Evolutionary conservation across 2,113 vertebrate species (phyloP).

Genomic region (Hystrix cristata): DNA sequence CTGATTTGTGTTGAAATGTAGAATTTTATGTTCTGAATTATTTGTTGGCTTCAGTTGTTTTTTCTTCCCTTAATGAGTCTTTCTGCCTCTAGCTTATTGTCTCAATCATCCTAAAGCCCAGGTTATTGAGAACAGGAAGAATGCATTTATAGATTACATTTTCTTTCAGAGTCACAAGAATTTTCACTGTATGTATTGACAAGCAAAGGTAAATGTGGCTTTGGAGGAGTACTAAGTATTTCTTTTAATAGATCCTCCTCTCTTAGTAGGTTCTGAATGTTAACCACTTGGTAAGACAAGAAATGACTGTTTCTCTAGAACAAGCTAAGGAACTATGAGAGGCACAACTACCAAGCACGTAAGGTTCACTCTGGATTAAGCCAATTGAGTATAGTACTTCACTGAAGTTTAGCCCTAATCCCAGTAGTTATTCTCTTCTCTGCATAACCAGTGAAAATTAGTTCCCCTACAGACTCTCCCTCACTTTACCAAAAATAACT

Average conservation of each 20-base stretch:
- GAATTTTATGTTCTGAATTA: neutral
- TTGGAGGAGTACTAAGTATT: neutral
- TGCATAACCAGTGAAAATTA: conserved; percentile 2
- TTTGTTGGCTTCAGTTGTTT: neutral
- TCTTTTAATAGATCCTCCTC: neutral
- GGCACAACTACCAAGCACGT: neutral
- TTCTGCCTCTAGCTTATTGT: neutral
- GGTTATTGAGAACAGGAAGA: conserved; percentile 16
- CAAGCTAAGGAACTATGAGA: neutral
- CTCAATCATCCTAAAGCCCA: neutral
- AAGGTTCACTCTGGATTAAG: neutral
- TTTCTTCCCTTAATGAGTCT: neutral
- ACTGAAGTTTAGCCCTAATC: neutral
- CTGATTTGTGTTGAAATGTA: neutral
- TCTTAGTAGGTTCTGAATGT: conserved; percentile 6
- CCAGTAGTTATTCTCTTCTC: neutral
- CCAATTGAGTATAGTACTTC: neutral
- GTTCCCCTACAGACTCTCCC: neutral
- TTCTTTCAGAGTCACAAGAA: neutral
- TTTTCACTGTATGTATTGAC: neutral
- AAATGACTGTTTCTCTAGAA: neutral
- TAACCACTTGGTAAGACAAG: neutral
- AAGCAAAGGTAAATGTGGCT: neutral
- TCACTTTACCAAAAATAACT: neutral
- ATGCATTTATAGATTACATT: neutral